phyloP scores from a whole-genome alignment of 2,888 invertebrate genomes.

The Anodontia alba region DNA sequence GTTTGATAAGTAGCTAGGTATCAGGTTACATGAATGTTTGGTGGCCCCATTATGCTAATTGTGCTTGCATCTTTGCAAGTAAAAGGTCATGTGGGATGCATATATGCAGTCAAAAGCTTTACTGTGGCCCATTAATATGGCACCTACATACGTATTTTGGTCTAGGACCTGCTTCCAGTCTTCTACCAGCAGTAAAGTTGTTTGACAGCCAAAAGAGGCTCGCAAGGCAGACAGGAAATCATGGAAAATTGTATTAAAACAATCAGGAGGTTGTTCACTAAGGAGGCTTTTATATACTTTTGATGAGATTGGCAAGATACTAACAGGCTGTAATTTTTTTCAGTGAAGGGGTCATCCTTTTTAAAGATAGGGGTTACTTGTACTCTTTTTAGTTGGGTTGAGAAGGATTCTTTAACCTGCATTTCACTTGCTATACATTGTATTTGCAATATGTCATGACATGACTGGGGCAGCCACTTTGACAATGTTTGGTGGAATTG shows the following conservation, averaged over 20 bases:
- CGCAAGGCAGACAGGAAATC: conserved; percentile 24
- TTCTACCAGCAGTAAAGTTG: conserved; percentile 17
- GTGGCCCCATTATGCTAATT: conserved; percentile 27
- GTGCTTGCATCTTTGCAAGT: conserved; percentile 4
- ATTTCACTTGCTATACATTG: conserved; percentile 14
- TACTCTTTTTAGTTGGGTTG: conserved; percentile 3
- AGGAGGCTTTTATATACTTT: conserved; percentile 26
- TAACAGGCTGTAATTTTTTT: conserved; percentile 33
- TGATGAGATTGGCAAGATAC: conserved; percentile 17
- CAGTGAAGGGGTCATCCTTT: conserved; percentile 31
- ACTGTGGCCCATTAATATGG: not conserved
- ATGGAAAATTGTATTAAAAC: conserved; percentile 25
- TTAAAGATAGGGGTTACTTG: conserved; percentile 33
- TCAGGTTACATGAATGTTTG: conserved; percentile 6
- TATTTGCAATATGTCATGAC: conserved; percentile 23
- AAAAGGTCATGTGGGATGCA: conserved; percentile 9
- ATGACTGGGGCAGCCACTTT: too few relatives aligned
- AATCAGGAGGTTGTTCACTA: conserved; percentile 14
- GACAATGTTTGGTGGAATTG: too few relatives aligned
- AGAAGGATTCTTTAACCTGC: conserved; percentile 4
- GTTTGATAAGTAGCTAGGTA: conserved; percentile 23
- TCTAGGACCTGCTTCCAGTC: conserved; percentile 5
- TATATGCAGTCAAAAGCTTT: conserved; percentile 13
- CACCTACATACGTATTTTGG: conserved; percentile 12
- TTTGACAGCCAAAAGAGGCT: conserved; percentile 26